Conservation (phyloP, 2,797 vertebrate genomes). For the Chaetodon trifasciatus region DNA sequence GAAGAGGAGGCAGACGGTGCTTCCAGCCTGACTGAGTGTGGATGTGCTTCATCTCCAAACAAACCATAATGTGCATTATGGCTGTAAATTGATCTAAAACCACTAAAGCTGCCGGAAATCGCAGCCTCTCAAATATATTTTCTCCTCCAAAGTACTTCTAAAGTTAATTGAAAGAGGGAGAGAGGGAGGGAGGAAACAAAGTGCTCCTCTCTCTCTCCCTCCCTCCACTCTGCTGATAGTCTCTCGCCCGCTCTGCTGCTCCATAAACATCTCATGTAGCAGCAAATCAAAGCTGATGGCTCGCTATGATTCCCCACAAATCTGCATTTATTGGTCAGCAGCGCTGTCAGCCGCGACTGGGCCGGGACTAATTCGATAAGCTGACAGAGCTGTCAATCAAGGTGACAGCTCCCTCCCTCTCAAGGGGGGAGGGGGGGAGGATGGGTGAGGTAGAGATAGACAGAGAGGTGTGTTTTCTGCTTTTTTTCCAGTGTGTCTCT, state of each 20-base stretch:
- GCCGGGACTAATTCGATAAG: slow-evolving; percentile 67
- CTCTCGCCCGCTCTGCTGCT: slow-evolving; percentile 37
- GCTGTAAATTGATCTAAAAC: slow-evolving; percentile 47
- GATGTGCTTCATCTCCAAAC: slow-evolving; percentile 33
- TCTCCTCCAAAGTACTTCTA: slow-evolving; percentile 26
- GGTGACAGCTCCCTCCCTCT: slow-evolving; percentile 51
- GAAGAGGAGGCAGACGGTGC: neutral
- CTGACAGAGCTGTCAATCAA: slow-evolving; percentile 72
- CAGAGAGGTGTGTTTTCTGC: neutral
- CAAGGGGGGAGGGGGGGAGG: too few species aligned
- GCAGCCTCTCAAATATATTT: slow-evolving; percentile 35
- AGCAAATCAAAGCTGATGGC: slow-evolving; percentile 72
- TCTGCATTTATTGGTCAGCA: slow-evolving; percentile 72
- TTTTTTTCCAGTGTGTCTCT: neutral
- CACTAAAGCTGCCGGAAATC: slow-evolving; percentile 49
- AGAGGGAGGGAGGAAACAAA: slow-evolving; percentile 10
- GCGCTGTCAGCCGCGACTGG: slow-evolving; percentile 60
- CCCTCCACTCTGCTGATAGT: neutral
- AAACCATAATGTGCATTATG: slow-evolving; percentile 46
- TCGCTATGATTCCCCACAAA: slow-evolving; percentile 71
- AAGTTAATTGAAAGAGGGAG: slow-evolving; percentile 38
- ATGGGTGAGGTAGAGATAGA: neutral
- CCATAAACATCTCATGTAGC: slow-evolving; percentile 62
- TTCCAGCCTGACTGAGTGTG: neutral
- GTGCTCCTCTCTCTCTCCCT: slow-evolving; percentile 1